phyloP scores from a whole-genome alignment of 2,797 vertebrate genomes.

The Peromyscus attwateri region DNA sequence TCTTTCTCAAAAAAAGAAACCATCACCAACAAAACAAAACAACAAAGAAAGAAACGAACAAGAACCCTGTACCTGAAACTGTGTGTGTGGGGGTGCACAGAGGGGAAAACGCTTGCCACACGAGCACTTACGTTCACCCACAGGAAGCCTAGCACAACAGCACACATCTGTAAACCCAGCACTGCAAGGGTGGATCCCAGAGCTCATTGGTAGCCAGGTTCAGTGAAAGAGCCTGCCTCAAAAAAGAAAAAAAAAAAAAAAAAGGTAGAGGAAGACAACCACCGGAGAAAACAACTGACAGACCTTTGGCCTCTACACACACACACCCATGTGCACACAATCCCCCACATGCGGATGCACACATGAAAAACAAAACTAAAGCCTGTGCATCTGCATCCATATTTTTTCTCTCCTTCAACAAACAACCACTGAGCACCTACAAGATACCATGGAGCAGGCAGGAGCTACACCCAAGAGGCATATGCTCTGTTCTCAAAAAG shows the following conservation, averaged over 20 bases:
- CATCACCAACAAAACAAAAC: neutral
- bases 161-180: neutral
- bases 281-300: neutral
- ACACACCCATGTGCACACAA: neutral
- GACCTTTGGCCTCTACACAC: neutral
- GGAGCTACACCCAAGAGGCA: neutral
- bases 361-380: neutral
- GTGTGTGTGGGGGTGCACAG: neutral
- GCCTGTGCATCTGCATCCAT: neutral
- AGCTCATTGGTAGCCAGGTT: neutral
- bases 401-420: neutral
- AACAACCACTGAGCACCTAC: neutral
- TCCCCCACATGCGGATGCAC: no score
- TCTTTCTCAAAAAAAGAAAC: neutral
- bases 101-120: neutral
- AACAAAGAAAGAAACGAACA: neutral
- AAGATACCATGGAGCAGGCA: neutral
- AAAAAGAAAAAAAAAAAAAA: neutral
- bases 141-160: neutral
- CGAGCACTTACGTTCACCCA: neutral
- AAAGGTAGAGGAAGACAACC: neutral
- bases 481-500: neutral
- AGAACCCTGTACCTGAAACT: neutral
- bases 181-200: neutral
- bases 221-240: neutral